Conservation (phyloP, 2,113 vertebrate genomes). For the Prunella fulvescens region DNA sequence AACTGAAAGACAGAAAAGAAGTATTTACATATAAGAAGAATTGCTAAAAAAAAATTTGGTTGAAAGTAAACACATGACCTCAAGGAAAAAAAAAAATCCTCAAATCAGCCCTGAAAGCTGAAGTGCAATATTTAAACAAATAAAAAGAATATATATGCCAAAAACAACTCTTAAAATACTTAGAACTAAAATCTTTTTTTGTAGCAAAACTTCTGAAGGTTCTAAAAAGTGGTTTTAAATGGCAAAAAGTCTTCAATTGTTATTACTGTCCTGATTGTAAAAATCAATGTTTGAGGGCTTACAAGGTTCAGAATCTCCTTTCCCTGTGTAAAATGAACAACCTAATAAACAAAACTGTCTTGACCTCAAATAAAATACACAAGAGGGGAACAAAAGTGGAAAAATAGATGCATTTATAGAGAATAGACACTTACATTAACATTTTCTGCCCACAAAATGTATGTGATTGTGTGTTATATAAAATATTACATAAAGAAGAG, state of each 20-base stretch:
- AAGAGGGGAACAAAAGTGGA: not conserved
- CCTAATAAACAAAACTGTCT: not conserved
- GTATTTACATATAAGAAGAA: not conserved
- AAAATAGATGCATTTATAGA: not conserved
- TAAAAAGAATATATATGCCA: not conserved
- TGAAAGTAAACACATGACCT: not conserved
- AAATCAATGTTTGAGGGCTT: not conserved
- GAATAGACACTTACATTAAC: not conserved
- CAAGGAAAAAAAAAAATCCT: not conserved
- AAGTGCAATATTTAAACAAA: not conserved
- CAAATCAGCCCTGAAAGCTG: not conserved
- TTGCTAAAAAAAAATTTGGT: not conserved
- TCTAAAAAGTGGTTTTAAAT: not conserved
- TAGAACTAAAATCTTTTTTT: not conserved
- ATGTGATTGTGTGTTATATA: not conserved
- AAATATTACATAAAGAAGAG: not conserved
- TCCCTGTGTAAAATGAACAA: not conserved
- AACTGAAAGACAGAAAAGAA: conserved; percentile 76
- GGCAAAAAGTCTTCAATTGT: not conserved
- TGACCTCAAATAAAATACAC: not conserved
- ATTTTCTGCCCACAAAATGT: not conserved
- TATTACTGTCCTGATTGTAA: not conserved
- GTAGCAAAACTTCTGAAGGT: not conserved
- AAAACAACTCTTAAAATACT: not conserved
- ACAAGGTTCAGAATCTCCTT: not conserved